These are phyloP conservation scores for Bostrychus sinensis DNA, from an alignment of 2,113 vertebrate species.

Conservation along the genomic window DNA sequence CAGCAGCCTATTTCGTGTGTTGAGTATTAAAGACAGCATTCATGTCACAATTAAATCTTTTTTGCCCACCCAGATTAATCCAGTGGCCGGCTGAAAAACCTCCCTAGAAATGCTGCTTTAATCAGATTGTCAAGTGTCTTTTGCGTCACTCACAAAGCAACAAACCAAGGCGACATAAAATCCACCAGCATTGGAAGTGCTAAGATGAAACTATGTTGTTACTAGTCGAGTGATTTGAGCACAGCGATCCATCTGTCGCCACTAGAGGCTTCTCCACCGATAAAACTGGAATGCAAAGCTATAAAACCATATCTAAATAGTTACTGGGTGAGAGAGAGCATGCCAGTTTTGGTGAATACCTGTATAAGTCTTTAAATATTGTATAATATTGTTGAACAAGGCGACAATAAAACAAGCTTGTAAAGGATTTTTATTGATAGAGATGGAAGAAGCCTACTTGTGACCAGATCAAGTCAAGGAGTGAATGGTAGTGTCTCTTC, in stretches of 20 bases:
- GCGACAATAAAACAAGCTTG: no score
- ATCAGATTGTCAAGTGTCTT: not conserved
- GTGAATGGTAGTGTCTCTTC: no score
- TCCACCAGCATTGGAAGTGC: not conserved
- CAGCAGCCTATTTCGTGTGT: not conserved
- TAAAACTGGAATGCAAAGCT: not conserved
- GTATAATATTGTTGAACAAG: no score
- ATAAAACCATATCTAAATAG: not conserved
- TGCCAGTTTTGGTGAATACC: not conserved
- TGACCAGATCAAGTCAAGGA: no score
- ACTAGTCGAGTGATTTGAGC: not conserved
- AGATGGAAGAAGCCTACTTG: no score
- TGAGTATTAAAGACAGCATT: not conserved
- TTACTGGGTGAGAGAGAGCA: not conserved
- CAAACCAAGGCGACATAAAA: not conserved
- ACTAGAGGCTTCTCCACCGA: not conserved
- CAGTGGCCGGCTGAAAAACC: not conserved
- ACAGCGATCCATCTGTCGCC: not conserved
- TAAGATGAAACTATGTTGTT: conserved; percentile 1
- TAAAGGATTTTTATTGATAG: no score
- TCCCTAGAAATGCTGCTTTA: not conserved
- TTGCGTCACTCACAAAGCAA: not conserved
- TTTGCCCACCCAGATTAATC: not conserved
- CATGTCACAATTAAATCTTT: not conserved
- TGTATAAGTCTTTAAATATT: no score